phyloP scores from a whole-genome alignment of 2,797 vertebrate genomes.

The Melanogrammus aeglefinus region DNA sequence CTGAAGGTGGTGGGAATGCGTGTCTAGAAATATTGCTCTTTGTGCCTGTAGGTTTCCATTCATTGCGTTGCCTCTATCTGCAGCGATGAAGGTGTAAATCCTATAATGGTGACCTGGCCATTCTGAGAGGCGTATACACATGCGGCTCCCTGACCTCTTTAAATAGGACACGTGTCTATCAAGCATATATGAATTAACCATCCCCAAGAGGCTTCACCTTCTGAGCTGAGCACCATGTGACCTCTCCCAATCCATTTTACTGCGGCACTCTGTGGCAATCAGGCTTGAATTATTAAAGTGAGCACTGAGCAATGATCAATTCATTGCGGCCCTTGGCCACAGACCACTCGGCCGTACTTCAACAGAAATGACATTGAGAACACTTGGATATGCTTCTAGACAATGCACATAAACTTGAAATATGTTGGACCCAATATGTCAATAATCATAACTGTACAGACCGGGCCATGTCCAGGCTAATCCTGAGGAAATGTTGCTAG shows the following conservation, averaged over 20 bases:
- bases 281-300: constrained; percentile 81
- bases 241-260: constrained; percentile 80
- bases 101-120: constrained; percentile 60
- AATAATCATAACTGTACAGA: constrained; percentile 74
- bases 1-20: background rate
- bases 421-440: constrained; percentile 74
- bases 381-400: constrained; percentile 74
- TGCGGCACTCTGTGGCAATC: constrained; percentile 78
- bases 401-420: constrained; percentile 78
- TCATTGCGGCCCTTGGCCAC: constrained; percentile 65
- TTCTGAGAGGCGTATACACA: constrained; percentile 51
- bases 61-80: constrained; percentile 39
- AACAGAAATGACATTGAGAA: constrained; percentile 73
- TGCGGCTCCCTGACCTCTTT: constrained; percentile 77
- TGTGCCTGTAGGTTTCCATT: constrained; percentile 17
- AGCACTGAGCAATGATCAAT: constrained; percentile 80
- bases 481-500: constrained; percentile 60
- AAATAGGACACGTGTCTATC: constrained; percentile 88
- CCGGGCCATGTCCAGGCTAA: constrained; percentile 68
- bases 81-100: constrained; percentile 62
- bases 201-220: constrained; percentile 87
- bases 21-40: background rate
- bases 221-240: constrained; percentile 77
- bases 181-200: constrained; percentile 90
- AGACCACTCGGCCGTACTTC: constrained; percentile 63